Evolutionary conservation across 1,140 invertebrate genomes (phyloP).

Genomic region (Popillia japonica): DNA sequence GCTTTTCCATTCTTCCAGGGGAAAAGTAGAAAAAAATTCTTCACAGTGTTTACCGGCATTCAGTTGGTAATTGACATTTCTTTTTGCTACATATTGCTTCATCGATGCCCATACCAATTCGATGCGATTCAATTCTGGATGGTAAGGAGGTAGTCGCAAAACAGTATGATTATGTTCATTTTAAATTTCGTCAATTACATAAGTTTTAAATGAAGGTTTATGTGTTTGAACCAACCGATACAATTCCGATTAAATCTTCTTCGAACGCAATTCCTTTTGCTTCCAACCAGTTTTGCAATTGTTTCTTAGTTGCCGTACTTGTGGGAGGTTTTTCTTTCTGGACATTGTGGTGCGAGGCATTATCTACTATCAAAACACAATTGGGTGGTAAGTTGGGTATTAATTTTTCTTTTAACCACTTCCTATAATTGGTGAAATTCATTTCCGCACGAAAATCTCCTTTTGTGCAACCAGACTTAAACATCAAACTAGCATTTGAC

Average conservation of each 20-base stretch:
- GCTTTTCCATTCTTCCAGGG: neutral
- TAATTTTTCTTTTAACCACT: constrained; percentile 48
- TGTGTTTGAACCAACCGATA: constrained; percentile 38
- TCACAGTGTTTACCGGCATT: neutral
- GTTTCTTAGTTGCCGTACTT: constrained; percentile 45
- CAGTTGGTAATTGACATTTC: constrained; percentile 3
- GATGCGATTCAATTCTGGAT: constrained; percentile 38
- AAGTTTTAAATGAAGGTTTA: constrained; percentile 41
- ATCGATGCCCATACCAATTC: constrained; percentile 41
- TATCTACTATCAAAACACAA: constrained; percentile 28
- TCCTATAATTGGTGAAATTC: constrained; percentile 49
- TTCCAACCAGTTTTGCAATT: constrained; percentile 52
- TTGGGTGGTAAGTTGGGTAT: constrained; percentile 48
- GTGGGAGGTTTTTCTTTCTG: constrained; percentile 47
- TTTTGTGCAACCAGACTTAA: constrained; percentile 41
- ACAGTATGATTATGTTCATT: constrained; percentile 43
- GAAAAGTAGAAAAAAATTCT: neutral
- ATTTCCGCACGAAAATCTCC: constrained; percentile 51
- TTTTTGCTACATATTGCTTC: neutral
- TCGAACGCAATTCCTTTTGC: constrained; percentile 42
- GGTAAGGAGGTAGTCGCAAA: constrained; percentile 32
- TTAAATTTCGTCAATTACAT: constrained; percentile 49
- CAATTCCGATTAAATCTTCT: constrained; percentile 32
- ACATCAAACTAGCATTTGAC: constrained; percentile 44
- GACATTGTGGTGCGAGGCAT: constrained; percentile 34